These are phyloP conservation scores for Chiridota heheva DNA, from an alignment of 35 echinoderm and acorn worm genomes.

Conservation along the genomic window DNA sequence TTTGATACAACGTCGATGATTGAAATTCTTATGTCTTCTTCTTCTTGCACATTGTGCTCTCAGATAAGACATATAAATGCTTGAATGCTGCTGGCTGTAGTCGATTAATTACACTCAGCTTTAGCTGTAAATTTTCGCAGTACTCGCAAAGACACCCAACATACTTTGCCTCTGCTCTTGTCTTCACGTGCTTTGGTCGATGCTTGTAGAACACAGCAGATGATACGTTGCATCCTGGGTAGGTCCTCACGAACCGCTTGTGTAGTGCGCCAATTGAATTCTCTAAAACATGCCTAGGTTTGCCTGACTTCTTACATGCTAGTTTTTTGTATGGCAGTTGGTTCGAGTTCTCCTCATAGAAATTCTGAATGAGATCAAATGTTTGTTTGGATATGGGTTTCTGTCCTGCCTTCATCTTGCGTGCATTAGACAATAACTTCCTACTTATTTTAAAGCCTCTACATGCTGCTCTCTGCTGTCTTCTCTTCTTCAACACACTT, in stretches of 20 bases:
- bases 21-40: not conserved
- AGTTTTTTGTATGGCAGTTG: conserved; percentile 57
- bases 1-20: conserved; percentile 40
- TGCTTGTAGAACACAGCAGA: conserved; percentile 52
- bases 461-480: too few relatives aligned
- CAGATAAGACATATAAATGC: conserved; percentile 24
- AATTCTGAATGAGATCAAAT: conserved; percentile 44
- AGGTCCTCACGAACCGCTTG: conserved; percentile 33
- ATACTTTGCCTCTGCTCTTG: conserved; percentile 37
- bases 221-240: conserved; percentile 56
- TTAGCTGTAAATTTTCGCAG: conserved; percentile 57
- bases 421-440: conserved; percentile 29
- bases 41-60: conserved; percentile 40
- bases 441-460: too few relatives aligned
- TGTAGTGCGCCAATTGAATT: conserved; percentile 53
- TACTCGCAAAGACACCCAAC: conserved; percentile 65
- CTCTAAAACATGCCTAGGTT: conserved; percentile 57
- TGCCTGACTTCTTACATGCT: conserved; percentile 52
- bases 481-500: too few relatives aligned
- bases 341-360: conserved; percentile 62
- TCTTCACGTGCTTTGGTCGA: conserved; percentile 66
- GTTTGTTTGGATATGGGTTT: conserved; percentile 46
- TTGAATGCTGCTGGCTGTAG: conserved; percentile 26
- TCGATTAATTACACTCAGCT: conserved; percentile 35
- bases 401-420: conserved; percentile 42